These are phyloP conservation scores for Sandelia bainsii DNA, from an alignment of 2,797 vertebrate genomes.

Conservation along the genomic window DNA sequence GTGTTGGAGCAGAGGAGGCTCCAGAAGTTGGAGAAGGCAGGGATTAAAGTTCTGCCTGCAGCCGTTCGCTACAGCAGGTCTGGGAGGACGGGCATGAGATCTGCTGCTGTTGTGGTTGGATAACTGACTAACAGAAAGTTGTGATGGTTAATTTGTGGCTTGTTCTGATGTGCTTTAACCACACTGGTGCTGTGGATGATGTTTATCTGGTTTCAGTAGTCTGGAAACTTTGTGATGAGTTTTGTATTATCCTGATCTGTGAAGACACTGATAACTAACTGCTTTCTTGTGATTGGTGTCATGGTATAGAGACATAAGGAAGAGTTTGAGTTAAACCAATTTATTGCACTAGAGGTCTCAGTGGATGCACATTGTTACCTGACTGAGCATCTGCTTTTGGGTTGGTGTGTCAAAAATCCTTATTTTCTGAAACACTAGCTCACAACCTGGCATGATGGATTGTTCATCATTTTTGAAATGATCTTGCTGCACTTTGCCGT, in stretches of 20 bases:
- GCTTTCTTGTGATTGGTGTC: slow-evolving; percentile 9
- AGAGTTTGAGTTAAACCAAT: slow-evolving; percentile 5
- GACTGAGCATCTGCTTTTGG: slow-evolving; percentile 15
- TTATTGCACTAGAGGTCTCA: slow-evolving; percentile 7
- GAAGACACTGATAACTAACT: slow-evolving; percentile 10
- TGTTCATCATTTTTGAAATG: slow-evolving; percentile 37
- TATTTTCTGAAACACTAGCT: slow-evolving; percentile 9
- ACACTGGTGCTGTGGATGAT: slow-evolving; percentile 16
- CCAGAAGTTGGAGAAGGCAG: slow-evolving; percentile 89
- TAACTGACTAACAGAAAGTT: slow-evolving; percentile 45
- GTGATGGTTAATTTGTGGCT: slow-evolving; percentile 11
- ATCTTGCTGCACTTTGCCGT: slow-evolving; percentile 41
- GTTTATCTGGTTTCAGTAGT: slow-evolving; percentile 2
- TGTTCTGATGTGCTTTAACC: slow-evolving; percentile 4
- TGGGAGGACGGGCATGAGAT: slow-evolving; percentile 73
- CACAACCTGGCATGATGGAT: not conserved
- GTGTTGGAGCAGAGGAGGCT: slow-evolving; percentile 84
- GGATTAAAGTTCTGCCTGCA: slow-evolving; percentile 91
- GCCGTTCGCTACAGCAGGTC: slow-evolving; percentile 91
- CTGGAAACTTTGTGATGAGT: not conserved
- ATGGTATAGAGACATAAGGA: not conserved
- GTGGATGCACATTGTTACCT: not conserved
- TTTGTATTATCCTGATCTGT: slow-evolving; percentile 21
- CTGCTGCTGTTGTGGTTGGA: slow-evolving; percentile 30
- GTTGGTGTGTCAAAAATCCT: not conserved